Evolutionary conservation across 1,140 invertebrate genomes (phyloP), one percentile per base, ranked within the genome.

Genomic region (Temnothorax curvispinosus): DNA sequence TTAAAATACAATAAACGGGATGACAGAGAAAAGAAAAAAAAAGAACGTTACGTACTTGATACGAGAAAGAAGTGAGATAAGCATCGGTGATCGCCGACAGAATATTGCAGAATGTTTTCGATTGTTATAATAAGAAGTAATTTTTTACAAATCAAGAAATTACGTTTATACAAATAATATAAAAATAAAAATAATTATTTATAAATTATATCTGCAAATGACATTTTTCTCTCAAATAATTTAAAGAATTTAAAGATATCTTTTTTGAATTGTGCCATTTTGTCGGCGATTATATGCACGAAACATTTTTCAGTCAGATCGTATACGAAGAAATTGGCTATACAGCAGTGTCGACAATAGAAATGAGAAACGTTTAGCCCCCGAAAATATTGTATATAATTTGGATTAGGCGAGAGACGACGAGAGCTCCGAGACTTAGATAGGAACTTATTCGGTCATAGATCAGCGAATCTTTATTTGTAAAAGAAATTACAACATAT

Each of bases 341-440:
- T n/a, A n/a, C n/a, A n/a, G n/a, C 54, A 85, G 44, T 76, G 69
- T 80, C 47, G 65, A 81, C 72, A 78, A 87, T 71, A 71, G 81
- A 18, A 71, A 62, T 44, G 35, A 41, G 54, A 50, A 38, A 77
- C 32, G 38, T 86, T 62, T 44, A 78, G 52, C 58, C 50, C 50
- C 71, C 27, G 44, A 71, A 87, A 71, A 35, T 72, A 44, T 71
- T 72, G 56, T 58, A 58, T 11, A 56, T 60, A 60, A 64, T 62
- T 64, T 41, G 38, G 54, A 41, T 74, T 74, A 74, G 69, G 38
- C 52, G 80, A 69, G 50, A 71, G 64, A 60, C 41, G 47, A 82
- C 41, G 78, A 60, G 32, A 58, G 58, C 84, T 88, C 32, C 38
- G 56, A 56, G 74, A 64, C 21, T 69, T 85, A 85, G 54, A 54